Conservation (phyloP, 2,113 vertebrate species). For the Microcebus murinus region DNA sequence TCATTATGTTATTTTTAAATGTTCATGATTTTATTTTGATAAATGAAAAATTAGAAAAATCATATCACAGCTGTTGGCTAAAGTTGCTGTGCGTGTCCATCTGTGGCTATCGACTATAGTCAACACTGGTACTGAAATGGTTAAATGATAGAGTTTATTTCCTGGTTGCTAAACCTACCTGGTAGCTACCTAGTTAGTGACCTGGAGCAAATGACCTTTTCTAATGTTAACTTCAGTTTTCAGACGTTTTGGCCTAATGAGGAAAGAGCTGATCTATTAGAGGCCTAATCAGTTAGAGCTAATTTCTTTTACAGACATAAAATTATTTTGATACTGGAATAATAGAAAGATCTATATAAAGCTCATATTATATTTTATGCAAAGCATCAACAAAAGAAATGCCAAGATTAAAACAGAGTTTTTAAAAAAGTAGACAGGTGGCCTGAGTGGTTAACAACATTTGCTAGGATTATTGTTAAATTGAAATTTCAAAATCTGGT, state of each 20-base stretch:
- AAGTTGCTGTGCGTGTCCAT: too few relatives aligned
- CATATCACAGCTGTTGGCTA: too few relatives aligned
- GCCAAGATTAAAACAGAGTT: constrained; percentile 2
- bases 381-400: constrained; percentile 50
- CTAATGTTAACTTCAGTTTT: background rate
- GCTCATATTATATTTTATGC: background rate
- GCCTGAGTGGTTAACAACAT: background rate
- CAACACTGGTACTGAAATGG: too few relatives aligned
- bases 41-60: too few relatives aligned
- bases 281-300: background rate
- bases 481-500: constrained; percentile 35
- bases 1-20: too few relatives aligned
- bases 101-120: too few relatives aligned
- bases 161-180: constrained; percentile 27
- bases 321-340: constrained; percentile 6
- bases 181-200: background rate
- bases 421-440: background rate
- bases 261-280: background rate
- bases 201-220: background rate
- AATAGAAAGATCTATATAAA: constrained; percentile 17
- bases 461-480: constrained; percentile 10
- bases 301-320: background rate
- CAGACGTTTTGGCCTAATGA: background rate
- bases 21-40: too few relatives aligned
- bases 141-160: constrained; percentile 25